Percentiles rank a stretch among this genome's conserved stretches.
Evolutionary conservation across 2,797 vertebrate genomes (phyloP).

Genomic region (Smutsia gigantea): DNA sequence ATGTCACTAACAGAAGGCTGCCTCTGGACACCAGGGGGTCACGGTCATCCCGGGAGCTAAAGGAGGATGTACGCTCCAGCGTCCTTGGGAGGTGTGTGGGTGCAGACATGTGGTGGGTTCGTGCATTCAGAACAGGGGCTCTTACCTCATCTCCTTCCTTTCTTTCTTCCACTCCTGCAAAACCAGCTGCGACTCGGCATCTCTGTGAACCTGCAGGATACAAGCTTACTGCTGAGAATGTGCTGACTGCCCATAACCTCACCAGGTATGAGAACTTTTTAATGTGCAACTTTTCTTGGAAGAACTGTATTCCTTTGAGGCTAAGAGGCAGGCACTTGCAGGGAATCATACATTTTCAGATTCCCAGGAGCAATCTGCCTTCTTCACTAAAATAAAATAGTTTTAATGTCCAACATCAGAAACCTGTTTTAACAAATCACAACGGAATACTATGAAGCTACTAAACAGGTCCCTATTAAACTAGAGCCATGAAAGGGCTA

Average conservation of each 20-base stretch:
- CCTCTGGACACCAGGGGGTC: background rate
- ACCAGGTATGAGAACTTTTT: background rate
- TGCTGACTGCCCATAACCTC: background rate
- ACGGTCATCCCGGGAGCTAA: background rate
- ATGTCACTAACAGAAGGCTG: background rate
- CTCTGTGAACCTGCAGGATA: slow-evolving; percentile 91
- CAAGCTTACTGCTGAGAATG: background rate
- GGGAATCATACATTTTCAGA: background rate
- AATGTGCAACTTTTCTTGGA: background rate
- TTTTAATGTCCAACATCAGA: background rate
- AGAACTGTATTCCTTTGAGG: background rate
- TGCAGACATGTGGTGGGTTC: rapidly evolving
- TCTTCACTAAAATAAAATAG: background rate
- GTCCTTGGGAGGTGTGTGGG: rapidly evolving
- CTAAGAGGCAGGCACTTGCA: background rate
- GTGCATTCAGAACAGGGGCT: rapidly evolving
- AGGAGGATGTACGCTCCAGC: rapidly evolving
- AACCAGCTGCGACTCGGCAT: slow-evolving; percentile 92
- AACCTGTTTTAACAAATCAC: background rate
- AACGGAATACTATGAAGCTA: background rate
- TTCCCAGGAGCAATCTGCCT: background rate
- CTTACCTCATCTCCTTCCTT: slow-evolving; percentile 94
- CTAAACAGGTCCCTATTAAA: background rate
- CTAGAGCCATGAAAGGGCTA: background rate
- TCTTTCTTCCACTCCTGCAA: slow-evolving; percentile 96